Evolutionary conservation across 2,888 invertebrate genomes (phyloP), one percentile per base, ranked within the genome.

Genomic region (Romanomermis culicivorax): DNA sequence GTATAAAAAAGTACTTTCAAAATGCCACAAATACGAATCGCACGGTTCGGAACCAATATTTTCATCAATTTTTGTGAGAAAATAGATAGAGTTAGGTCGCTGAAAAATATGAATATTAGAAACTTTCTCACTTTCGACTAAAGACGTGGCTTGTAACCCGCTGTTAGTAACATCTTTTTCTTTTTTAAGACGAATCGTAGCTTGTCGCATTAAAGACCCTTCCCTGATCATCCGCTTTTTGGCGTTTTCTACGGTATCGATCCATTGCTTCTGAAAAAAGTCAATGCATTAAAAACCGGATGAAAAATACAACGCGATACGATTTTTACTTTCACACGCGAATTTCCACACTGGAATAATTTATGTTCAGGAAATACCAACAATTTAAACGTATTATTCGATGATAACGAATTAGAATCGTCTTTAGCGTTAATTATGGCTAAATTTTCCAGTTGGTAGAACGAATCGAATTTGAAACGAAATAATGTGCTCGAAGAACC

Each of bases 311-410:
- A 53, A 29, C 23, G 56, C 55, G 70, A n/a, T n/a, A n/a, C n/a
- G n/a, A n/a, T n/a, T n/a, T n/a, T n/a, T 68, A 69, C 75, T 75
- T 80, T 78, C 67, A 80, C 75, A 62, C 80, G 74, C 66, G 80
- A 77, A 61, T 82, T 82, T 59, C 84, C 81, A 64, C 87, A 86
- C 67, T 88, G 86, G 70, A 87, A 88, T 51, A 88, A 81, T 67
- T 86, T 79, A 0, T 87, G 83, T 61, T 88, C 87, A 25, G 91
- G 89, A 66, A 89, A 89, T 53, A 86, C 87, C 60, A 93, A 75
- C 11, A 93, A 79, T 72, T 93, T 93, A 65, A 93, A 88, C 2
- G 87, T 86, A 71, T 88, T 81, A 49, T 49, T 49, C 45, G 45
- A n/a, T 11, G 36, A 7, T 7, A 36, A 17, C 45, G 45, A 11